Evolutionary conservation across 2,888 invertebrate genomes (phyloP).

Genomic region (Aphodius sticticus): DNA sequence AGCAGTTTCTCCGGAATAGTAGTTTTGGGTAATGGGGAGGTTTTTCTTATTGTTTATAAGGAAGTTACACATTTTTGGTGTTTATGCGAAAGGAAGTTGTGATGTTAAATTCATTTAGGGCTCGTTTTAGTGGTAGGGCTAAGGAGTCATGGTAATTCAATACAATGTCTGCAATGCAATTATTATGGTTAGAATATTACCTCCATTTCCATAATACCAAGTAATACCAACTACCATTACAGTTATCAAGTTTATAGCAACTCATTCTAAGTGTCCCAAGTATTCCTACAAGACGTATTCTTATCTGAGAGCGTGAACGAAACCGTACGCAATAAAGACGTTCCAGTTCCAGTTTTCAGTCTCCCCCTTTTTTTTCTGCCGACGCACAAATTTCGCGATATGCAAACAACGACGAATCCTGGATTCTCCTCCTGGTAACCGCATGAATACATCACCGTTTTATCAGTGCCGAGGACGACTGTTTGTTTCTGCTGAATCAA

Average conservation of each 20-base stretch:
- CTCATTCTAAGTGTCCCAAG: not conserved
- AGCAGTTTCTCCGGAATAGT: too few species aligned
- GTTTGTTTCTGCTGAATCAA: conserved; percentile 4
- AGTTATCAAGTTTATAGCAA: not conserved
- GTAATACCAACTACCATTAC: not conserved
- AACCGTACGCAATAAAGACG: conserved; percentile 4
- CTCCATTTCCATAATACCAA: too few species aligned
- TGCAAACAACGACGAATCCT: not conserved
- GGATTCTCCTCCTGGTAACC: not conserved
- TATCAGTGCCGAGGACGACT: not conserved
- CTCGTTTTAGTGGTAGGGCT: too few species aligned
- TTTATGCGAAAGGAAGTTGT: too few species aligned
- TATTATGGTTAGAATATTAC: too few species aligned
- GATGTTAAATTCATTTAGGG: too few species aligned
- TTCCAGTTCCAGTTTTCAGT: not conserved
- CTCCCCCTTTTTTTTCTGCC: not conserved
- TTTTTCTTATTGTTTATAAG: too few species aligned
- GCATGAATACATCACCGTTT: not conserved
- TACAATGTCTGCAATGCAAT: too few species aligned
- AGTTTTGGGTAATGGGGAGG: too few species aligned
- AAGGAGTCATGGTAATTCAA: too few species aligned
- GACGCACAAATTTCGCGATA: not conserved
- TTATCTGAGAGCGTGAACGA: not conserved
- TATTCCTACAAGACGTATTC: not conserved
- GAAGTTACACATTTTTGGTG: too few species aligned